Conservation (phyloP, 2,797 vertebrate genomes). For the Gouania willdenowi region DNA sequence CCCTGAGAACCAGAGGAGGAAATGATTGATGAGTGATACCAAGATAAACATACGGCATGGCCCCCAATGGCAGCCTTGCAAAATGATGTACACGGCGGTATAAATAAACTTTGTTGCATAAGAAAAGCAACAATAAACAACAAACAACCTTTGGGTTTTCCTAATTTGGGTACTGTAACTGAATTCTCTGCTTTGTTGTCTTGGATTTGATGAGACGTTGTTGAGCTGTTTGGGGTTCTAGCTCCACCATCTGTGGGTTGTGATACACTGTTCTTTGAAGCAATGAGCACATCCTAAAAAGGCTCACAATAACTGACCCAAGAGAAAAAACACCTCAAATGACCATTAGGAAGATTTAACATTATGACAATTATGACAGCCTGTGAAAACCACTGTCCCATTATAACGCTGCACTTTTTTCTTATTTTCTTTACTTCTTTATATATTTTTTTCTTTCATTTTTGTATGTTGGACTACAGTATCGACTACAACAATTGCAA, state of each 20-base stretch:
- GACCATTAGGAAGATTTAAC: too few species aligned
- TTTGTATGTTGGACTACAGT: too few species aligned
- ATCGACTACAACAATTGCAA: too few species aligned
- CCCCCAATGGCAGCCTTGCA: conserved; percentile 64
- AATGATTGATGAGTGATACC: conserved; percentile 81
- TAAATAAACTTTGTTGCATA: conserved; percentile 64
- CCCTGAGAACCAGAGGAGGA: conserved; percentile 67
- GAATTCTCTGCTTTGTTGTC: conserved; percentile 21
- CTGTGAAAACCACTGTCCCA: too few species aligned
- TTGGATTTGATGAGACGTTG: conserved; percentile 39
- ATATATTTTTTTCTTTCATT: too few species aligned
- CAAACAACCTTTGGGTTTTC: conserved; percentile 40
- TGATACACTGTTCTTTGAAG: conserved; percentile 12
- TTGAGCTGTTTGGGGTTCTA: conserved; percentile 2
- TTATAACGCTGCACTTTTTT: too few species aligned
- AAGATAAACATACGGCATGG: conserved; percentile 71
- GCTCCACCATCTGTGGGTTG: conserved; percentile 5
- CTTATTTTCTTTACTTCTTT: too few species aligned
- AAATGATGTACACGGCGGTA: conserved; percentile 74
- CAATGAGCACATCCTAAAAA: conserved; percentile 53
- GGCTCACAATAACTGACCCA: conserved; percentile 62
- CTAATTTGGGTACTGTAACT: conserved; percentile 10
- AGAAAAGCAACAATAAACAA: conserved; percentile 49
- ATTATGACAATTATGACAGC: too few species aligned
- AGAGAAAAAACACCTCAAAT: too few species aligned